Evolutionary conservation across 92 coral and sea anemone genomes (phyloP).

Genomic region (Meandrina meandrites): DNA sequence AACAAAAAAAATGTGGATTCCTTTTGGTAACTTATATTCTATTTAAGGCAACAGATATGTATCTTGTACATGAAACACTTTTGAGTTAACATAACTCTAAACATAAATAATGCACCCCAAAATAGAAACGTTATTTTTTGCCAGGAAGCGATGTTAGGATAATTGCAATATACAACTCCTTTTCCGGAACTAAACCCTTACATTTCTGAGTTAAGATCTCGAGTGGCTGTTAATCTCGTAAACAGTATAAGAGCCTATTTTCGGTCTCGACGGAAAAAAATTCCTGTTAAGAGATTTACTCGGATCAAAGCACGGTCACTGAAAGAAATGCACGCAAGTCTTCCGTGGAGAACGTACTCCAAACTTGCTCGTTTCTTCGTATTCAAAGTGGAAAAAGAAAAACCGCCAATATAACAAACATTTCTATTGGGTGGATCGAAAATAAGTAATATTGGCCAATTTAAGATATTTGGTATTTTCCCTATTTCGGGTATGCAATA

Average conservation of each 20-base stretch:
- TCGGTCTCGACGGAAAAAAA: background rate
- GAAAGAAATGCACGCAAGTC: background rate
- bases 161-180: background rate
- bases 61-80: background rate
- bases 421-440: background rate
- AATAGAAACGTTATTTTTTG: background rate
- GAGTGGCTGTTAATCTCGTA: background rate
- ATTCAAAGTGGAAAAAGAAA: background rate
- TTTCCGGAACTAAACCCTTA: constrained; percentile 13
- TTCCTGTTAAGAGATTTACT: constrained; percentile 1
- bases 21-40: background rate
- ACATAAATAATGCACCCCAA: background rate
- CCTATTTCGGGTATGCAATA: background rate
- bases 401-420: background rate
- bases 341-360: background rate
- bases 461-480: background rate
- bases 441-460: background rate
- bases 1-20: background rate
- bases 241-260: background rate
- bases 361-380: background rate
- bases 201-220: background rate
- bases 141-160: background rate
- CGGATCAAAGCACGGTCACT: background rate
- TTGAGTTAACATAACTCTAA: background rate
- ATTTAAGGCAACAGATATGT: background rate